Base-by-base conservation (phyloP, 2,888 invertebrate genomes). In the Prionchulus punctatus region DNA sequence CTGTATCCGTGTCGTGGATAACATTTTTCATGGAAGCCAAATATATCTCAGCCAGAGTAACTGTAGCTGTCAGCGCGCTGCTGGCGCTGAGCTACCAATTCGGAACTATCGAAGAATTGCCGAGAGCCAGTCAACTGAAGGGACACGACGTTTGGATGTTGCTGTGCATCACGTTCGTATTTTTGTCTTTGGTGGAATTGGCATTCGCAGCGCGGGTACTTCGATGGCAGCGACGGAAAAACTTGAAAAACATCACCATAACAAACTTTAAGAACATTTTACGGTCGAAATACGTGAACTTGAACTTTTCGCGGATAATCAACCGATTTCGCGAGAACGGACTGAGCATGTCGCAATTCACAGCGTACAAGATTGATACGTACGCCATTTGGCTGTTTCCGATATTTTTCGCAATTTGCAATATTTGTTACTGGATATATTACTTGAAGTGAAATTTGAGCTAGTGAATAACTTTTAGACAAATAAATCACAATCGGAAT, bases 31-130 rank as follows among this genome's bases (percentile, higher is more conserved):
- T 55, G n/a, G 55, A 55, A 30, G 45, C 7, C 4, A 48, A 30
- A 26, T 49, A 30, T n/a, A 49, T 21, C 3, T 55, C 55, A 12
- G 49, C 48, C 12, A 48, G 55, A 2, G 30, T 55, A 3, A 49
- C 55, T 3, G 12, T 55, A 7, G 55, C 26, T 21, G 36, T 55
- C 21, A 45, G 49, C 47, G 45, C 55, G n/a, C 43, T 55, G 2
- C 23, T 55, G 25, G 55, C 55, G 4, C 23, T 55, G 23, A 49
- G 48, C 43, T 55, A 30, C 25, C 55, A 55, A 43, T 55, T 55
- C 21, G 55, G 49, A 7, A 21, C 21, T 28, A 30, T 26, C 7
- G 26, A 42, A 18, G 7, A 55, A 4, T 21, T 55, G 21, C 55
- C 55, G 18, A 18, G 49, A 3, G 43, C 55, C 21, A 48, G 43